Conservation (phyloP, 1,140 invertebrate species). For the Drosophila setifemur region DNA sequence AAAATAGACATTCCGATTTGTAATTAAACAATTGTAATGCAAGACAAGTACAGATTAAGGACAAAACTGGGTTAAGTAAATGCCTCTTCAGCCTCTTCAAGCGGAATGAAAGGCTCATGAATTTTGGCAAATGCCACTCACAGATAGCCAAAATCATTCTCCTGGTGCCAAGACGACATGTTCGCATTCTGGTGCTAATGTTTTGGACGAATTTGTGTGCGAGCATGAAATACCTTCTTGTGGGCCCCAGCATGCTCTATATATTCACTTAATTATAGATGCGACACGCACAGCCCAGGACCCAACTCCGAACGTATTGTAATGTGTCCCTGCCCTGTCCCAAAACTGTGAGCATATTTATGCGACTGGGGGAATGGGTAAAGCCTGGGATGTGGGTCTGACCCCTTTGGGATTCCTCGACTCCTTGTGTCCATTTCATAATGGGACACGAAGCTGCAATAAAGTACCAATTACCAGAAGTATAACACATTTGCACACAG, state of each 20-base stretch:
- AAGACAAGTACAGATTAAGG: too few species aligned
- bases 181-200: slow-evolving; percentile 15
- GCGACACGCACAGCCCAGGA: slow-evolving; percentile 59
- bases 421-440: slow-evolving; percentile 36
- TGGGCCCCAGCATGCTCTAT: slow-evolving; percentile 35
- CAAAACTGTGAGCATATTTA: slow-evolving; percentile 24
- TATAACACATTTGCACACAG: slow-evolving; percentile 30
- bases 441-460: slow-evolving; percentile 40
- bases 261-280: slow-evolving; percentile 79
- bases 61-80: not conserved
- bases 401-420: slow-evolving; percentile 14
- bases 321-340: slow-evolving; percentile 3
- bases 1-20: too few species aligned
- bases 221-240: slow-evolving; percentile 45
- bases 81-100: not conserved
- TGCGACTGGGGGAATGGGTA: slow-evolving; percentile 1
- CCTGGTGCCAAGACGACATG: slow-evolving; percentile 8
- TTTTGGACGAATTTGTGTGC: slow-evolving; percentile 19
- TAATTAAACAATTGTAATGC: too few species aligned
- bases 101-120: not conserved
- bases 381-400: not conserved
- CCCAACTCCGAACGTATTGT: slow-evolving; percentile 26
- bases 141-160: slow-evolving; percentile 15
- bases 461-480: slow-evolving; percentile 65
- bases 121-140: slow-evolving; percentile 22